Evolutionary conservation across 2,113 vertebrate species (phyloP).

Genomic region (Lagopus muta): DNA sequence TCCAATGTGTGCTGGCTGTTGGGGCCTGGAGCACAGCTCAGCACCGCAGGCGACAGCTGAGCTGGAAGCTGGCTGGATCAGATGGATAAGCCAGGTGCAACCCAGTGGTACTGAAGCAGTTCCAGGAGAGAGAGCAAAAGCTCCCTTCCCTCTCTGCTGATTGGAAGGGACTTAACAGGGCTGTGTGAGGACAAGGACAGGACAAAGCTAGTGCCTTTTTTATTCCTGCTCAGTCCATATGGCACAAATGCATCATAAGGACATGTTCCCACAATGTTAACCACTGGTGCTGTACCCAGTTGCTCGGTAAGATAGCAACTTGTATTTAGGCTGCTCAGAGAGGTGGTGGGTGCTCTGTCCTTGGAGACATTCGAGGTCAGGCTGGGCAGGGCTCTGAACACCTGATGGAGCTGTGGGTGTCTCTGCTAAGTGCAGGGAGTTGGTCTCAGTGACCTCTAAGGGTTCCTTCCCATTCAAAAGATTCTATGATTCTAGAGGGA

Average conservation of each 20-base stretch:
- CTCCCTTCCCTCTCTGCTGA: neutral
- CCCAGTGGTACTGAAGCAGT: neutral
- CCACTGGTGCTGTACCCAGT: neutral
- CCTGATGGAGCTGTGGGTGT: too few relatives aligned
- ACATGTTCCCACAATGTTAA: neutral
- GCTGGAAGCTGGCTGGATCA: neutral
- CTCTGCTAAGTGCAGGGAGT: too few relatives aligned
- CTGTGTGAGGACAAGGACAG: conserved; percentile 15
- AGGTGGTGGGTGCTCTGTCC: too few relatives aligned
- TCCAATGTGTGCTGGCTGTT: neutral
- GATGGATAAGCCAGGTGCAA: neutral
- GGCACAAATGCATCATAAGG: neutral
- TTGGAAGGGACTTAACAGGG: conserved; percentile 2
- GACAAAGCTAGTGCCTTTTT: neutral
- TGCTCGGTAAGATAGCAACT: neutral
- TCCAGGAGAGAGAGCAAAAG: neutral
- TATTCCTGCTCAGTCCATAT: neutral
- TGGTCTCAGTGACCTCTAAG: too few relatives aligned
- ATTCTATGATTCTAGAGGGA: neutral
- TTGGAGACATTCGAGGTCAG: too few relatives aligned
- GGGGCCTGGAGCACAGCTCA: neutral
- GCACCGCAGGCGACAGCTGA: neutral
- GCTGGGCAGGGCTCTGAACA: too few relatives aligned
- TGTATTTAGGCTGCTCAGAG: neutral
- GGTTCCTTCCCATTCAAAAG: too few relatives aligned